Base-by-base conservation (phyloP, 1,140 invertebrate species). In the Anoplophora glabripennis region DNA sequence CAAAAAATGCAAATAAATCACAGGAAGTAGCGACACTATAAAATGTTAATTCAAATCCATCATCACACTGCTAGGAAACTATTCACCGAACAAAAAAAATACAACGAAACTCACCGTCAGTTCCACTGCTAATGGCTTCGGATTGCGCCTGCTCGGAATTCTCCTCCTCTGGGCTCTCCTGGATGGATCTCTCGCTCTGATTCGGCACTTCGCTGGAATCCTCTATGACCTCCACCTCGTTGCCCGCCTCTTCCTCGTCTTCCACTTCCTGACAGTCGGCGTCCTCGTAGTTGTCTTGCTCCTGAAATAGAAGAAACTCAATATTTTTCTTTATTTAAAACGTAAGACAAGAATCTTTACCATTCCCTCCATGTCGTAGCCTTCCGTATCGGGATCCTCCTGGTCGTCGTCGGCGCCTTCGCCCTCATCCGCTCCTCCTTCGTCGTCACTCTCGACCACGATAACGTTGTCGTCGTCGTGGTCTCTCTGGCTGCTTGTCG, bases 401-500 rank as follows among this genome's bases (percentile, higher is more conserved):
- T 68, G 70, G 28, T 72, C 72, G 61, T 72, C 71, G 36, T 74
- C 71, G n/a, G 63, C 72, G 44, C 75, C 74, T 65, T 76, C 77
- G 28, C 78, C 78, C 41, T 80, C 82, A 68, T 81, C 83, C 56
- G 78, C 79, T 9, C 74, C 76, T 15, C 75, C 76, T 42, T 76
- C 76, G 45, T 78, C 79, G 34, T 87, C 84, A 37, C 84, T 83
- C 53, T 89, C 87, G 21, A 87, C 84, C 17, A 88, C 86, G 12
- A 89, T 85, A 12, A 91, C 86, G 21, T 89, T 86, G 42, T 83
- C 79, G 48, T 69, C 67, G 61, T 91, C 89, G 66, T 90, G 88
- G 72, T 91, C 89, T 28, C 88, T 81, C 69, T 90, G 89, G 17
- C 88, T 90, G 3, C 89, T 90, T 0, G 89, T 91, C 2, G 89